Percentiles rank a stretch among this genome's conserved stretches.
Evolutionary conservation across 2,888 invertebrate species (phyloP).

Genomic region (Trissolcus japonicus): DNA sequence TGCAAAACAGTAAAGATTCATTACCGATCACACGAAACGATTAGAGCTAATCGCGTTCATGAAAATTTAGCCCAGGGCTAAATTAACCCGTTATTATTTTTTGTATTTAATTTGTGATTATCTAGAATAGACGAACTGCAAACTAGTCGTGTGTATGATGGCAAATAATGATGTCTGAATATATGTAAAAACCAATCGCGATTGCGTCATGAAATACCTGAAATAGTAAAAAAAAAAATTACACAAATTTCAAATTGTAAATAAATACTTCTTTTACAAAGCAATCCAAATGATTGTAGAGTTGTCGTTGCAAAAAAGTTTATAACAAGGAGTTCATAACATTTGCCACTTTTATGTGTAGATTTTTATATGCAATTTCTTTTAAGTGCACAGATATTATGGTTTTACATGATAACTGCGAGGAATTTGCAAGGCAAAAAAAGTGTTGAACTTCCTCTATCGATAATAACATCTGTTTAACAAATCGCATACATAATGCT

Average conservation of each 20-base stretch:
- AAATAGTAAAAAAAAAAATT: not conserved
- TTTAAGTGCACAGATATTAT: not conserved
- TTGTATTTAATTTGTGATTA: not conserved
- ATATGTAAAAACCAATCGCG: not conserved
- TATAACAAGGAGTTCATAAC: not conserved
- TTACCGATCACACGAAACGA: slow-evolving; percentile 4
- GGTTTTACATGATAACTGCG: no score
- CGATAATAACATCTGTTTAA: slow-evolving; percentile 18
- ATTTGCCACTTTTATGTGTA: not conserved
- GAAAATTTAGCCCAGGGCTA: slow-evolving; percentile 21
- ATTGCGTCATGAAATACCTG: slow-evolving; percentile 10
- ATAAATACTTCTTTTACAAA: not conserved
- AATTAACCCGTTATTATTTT: slow-evolving; percentile 12
- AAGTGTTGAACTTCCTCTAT: slow-evolving; percentile 8
- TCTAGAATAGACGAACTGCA: slow-evolving; percentile 8
- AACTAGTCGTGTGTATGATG: slow-evolving; percentile 1
- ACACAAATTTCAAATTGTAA: not conserved
- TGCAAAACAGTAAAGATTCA: slow-evolving; percentile 24
- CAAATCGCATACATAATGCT: slow-evolving; percentile 26
- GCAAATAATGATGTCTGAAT: not conserved
- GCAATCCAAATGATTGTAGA: no score
- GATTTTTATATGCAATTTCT: slow-evolving; percentile 4
- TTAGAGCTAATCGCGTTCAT: slow-evolving; percentile 25
- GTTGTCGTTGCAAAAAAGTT: no score
- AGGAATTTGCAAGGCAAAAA: slow-evolving; percentile 7